Evolutionary conservation across 2,113 vertebrate species (phyloP).

Genomic region (Phaethornis superciliosus): DNA sequence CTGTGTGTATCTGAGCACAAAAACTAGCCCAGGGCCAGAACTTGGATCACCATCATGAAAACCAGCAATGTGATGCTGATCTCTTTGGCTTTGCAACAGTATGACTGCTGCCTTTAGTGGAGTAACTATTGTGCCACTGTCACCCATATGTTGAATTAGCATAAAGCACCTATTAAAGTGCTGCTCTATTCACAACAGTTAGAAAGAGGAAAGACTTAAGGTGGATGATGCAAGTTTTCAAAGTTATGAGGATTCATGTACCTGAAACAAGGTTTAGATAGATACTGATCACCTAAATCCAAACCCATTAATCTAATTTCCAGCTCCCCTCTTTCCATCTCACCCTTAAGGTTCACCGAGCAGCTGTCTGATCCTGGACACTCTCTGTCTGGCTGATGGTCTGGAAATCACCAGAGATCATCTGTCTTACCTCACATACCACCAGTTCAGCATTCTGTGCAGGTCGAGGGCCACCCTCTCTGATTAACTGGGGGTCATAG

Average conservation of each 20-base stretch:
- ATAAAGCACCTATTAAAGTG: neutral
- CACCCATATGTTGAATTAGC: neutral
- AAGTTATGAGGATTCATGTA: neutral
- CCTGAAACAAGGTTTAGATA: neutral
- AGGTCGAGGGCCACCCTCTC: neutral
- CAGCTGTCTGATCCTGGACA: neutral
- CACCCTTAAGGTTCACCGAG: neutral
- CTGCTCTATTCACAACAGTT: neutral
- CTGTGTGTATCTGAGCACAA: neutral
- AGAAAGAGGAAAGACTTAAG: neutral
- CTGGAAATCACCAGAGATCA: neutral
- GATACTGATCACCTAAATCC: neutral
- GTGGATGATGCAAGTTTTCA: neutral
- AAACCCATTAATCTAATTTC: neutral
- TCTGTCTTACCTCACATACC: neutral
- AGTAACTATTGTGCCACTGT: accelerated
- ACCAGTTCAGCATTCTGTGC: neutral
- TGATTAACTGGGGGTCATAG: too few relatives aligned
- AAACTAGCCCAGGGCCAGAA: neutral
- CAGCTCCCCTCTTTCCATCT: neutral
- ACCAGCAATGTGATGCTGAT: neutral
- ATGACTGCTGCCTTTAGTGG: neutral
- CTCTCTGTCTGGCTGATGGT: neutral
- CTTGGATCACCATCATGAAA: neutral
- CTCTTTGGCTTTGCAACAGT: neutral